Conservation (phyloP, 2,797 vertebrate species). For the Enteromius paludinosus region DNA sequence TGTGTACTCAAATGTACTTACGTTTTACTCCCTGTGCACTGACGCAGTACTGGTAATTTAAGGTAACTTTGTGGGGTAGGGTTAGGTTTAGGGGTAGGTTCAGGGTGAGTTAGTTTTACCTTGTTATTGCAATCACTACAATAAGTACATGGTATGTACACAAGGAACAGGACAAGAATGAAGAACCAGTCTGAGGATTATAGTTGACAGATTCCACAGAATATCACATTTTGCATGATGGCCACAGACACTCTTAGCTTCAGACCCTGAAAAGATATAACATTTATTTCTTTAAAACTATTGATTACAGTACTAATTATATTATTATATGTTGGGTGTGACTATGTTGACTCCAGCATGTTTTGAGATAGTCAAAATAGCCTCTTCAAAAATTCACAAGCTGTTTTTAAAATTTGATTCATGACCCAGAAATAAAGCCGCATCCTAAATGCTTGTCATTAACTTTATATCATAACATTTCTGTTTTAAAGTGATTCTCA, state of each 20-base stretch:
- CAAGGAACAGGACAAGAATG: too few relatives aligned
- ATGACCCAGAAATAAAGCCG: slow-evolving; percentile 5
- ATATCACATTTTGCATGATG: not conserved
- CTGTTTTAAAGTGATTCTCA: not conserved
- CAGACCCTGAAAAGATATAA: not conserved
- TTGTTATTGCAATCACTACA: too few relatives aligned
- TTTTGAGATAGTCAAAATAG: not conserved
- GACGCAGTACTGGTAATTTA: too few relatives aligned
- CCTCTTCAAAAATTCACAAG: not conserved
- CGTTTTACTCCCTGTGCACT: too few relatives aligned
- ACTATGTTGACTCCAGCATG: not conserved
- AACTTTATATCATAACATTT: not conserved
- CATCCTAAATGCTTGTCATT: slow-evolving; percentile 6
- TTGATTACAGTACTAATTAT: not conserved
- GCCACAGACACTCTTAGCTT: not conserved
- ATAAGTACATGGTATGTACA: too few relatives aligned
- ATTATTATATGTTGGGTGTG: not conserved
- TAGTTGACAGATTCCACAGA: not conserved
- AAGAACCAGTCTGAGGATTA: not conserved
- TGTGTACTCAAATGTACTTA: too few relatives aligned
- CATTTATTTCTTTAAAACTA: not conserved
- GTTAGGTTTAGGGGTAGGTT: too few relatives aligned
- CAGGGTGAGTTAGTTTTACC: too few relatives aligned
- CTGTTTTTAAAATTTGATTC: not conserved
- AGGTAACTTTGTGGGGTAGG: too few relatives aligned